These are phyloP conservation scores for Amphiduros pacificus DNA, from an alignment of 2,888 invertebrate species.

Conservation along the genomic window DNA sequence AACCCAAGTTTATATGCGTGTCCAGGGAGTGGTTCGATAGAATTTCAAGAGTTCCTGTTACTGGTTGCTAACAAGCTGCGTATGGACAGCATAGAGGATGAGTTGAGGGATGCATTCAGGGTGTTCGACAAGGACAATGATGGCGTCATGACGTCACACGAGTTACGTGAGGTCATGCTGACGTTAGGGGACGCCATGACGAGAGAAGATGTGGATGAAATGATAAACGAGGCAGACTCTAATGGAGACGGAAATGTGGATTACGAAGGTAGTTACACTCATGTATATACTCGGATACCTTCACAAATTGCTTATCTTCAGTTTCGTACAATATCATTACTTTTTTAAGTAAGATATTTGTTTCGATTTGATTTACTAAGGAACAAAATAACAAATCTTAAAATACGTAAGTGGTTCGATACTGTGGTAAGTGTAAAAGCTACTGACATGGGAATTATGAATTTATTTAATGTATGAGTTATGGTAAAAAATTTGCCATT, in stretches of 20 bases:
- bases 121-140: slow-evolving; percentile 14
- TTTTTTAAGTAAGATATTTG: too few relatives aligned
- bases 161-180: slow-evolving; percentile 12
- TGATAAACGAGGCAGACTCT: slow-evolving; percentile 15
- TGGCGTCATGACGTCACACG: slow-evolving; percentile 9
- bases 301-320: too few relatives aligned
- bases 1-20: too few relatives aligned
- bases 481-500: too few relatives aligned
- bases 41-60: slow-evolving; percentile 23
- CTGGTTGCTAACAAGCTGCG: slow-evolving; percentile 19
- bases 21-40: slow-evolving; percentile 19
- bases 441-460: too few relatives aligned
- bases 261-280: slow-evolving; percentile 18
- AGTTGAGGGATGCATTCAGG: slow-evolving; percentile 20
- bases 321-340: too few relatives aligned
- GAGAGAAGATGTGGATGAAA: slow-evolving; percentile 17
- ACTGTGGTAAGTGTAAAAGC: too few relatives aligned
- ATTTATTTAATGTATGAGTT: too few relatives aligned
- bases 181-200: slow-evolving; percentile 17
- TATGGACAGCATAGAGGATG: slow-evolving; percentile 13
- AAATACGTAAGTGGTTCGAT: too few relatives aligned
- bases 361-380: too few relatives aligned
- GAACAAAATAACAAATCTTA: too few relatives aligned
- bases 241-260: slow-evolving; percentile 18
- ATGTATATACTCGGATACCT: too few relatives aligned